Base-by-base conservation (phyloP, 2,888 invertebrate genomes). In the Thelaira solivaga region DNA sequence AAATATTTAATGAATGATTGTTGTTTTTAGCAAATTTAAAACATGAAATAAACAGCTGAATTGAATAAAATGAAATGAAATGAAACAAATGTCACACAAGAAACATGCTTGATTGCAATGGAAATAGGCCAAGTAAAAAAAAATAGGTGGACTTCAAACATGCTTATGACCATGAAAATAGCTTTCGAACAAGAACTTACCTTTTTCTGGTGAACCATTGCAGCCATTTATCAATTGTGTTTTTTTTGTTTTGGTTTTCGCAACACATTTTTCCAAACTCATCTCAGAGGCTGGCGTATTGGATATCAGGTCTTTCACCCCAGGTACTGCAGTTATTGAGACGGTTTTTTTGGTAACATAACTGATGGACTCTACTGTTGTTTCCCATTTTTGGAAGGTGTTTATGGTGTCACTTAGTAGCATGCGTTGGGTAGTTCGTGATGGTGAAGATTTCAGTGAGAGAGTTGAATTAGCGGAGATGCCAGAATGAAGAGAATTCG, bases 361-460 rank as follows among this genome's bases (percentile, higher is more conserved):
- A 76, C 88, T 88, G 62, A 89, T 85, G 29, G 89, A 88, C 79
- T 89, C 89, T 3, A 89, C 83, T 20, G 88, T 89, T 16, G 89
- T 89, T 78, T 89, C 88, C 89, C 89, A 89, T 83, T 88, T 89
- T 79, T 89, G 88, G 73, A 87, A 88, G 49, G 88, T 86, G 80
- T 88, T 89, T 76, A 88, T 88, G 31, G 84, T 85, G 73, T 87
- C 88, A 73, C 86, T 86, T 53, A 87, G 85, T 1, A 88, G 78
- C 11, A 85, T 83, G n/a, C 85, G 83, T 20, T 80, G 81, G 4
- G 83, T 82, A 2, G 78, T 75, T 11, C 83, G 81, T 31, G 82
- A 39, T 0, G 86, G 86, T 6, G 81, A 80, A 4, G 77, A 76
- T 61, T 86, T 83, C 76, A 87, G 39, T 20, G 86, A 87, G 74